Percentiles rank a stretch among this genome's conserved stretches.
These are phyloP conservation scores for Barypeithes pellucidus DNA, from an alignment of 2,888 invertebrate genomes.

Conservation along the genomic window DNA sequence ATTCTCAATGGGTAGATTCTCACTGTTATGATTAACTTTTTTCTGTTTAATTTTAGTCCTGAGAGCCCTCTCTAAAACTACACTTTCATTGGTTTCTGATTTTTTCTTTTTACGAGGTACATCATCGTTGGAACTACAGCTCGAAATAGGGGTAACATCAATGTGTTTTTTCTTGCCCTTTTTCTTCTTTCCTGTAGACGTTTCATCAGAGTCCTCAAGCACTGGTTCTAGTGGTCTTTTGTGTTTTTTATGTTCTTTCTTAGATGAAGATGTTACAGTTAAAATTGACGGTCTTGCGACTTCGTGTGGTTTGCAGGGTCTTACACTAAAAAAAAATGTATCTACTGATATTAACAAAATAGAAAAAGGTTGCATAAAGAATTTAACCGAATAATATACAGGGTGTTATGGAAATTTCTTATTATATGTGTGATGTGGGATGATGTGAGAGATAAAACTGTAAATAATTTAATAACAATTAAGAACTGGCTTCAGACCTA, in stretches of 20 bases:
- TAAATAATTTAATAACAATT: too few species aligned
- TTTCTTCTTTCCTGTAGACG: constrained; percentile 13
- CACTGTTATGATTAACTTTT: not conserved
- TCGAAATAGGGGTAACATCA: not conserved
- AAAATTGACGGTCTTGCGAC: not conserved
- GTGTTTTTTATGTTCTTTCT: constrained; percentile 4
- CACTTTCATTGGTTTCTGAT: not conserved
- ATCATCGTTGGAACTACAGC: constrained; percentile 4
- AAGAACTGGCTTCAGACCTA: too few species aligned
- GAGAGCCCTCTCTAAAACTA: not conserved
- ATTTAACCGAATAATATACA: too few species aligned
- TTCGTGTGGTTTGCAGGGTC: not conserved
- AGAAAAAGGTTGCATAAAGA: too few species aligned
- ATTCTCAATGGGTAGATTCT: not conserved
- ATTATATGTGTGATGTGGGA: too few species aligned
- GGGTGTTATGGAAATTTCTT: too few species aligned
- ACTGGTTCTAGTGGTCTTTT: constrained; percentile 10
- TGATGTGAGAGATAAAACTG: too few species aligned
- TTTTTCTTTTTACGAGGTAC: constrained; percentile 2
- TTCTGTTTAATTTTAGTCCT: not conserved
- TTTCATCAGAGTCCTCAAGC: constrained; percentile 3
- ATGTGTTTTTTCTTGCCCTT: constrained; percentile 4
- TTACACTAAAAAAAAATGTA: constrained; percentile 26
- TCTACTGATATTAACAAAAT: too few species aligned
- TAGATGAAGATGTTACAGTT: constrained; percentile 1